Evolutionary conservation across 2,888 invertebrate genomes (phyloP).

Genomic region (Drosophila suboccidentalis): DNA sequence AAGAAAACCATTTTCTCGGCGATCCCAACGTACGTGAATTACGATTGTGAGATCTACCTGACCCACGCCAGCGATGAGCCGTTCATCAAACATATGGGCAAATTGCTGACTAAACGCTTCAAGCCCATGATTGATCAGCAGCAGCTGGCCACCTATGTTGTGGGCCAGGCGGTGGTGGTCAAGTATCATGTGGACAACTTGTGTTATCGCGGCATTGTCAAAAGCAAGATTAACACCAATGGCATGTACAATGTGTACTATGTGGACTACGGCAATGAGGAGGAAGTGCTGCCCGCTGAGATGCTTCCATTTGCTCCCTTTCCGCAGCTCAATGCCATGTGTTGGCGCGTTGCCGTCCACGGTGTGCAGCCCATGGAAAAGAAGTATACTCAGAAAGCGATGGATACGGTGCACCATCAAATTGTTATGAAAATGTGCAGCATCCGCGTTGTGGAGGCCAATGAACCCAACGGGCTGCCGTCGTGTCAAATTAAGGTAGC

Average conservation of each 20-base stretch:
- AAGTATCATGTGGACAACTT: constrained; percentile 88
- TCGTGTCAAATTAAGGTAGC: constrained; percentile 73
- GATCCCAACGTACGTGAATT: constrained; percentile 88
- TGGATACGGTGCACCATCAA: constrained; percentile 88
- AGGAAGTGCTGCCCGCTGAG: constrained; percentile 87
- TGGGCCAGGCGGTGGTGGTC: constrained; percentile 90
- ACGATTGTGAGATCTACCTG: constrained; percentile 86
- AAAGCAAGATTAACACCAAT: constrained; percentile 19
- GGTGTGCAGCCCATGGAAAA: constrained; percentile 86
- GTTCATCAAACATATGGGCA: constrained; percentile 86
- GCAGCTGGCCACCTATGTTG: constrained; percentile 24
- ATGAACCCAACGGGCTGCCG: constrained; percentile 23
- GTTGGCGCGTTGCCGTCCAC: constrained; percentile 88
- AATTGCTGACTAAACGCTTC: constrained; percentile 86
- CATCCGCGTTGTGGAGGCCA: constrained; percentile 82
- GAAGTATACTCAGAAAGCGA: constrained; percentile 86
- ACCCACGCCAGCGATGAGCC: constrained; percentile 74
- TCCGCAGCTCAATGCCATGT: constrained; percentile 89
- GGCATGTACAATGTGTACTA: constrained; percentile 88
- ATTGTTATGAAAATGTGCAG: constrained; percentile 88
- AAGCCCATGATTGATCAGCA: constrained; percentile 20
- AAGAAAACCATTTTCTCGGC: constrained; percentile 87
- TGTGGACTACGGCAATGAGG: constrained; percentile 94
- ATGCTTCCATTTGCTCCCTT: constrained; percentile 89
- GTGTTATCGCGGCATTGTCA: constrained; percentile 89